Conservation (phyloP, 2,113 vertebrate genomes). For the Salminus brasiliensis region DNA sequence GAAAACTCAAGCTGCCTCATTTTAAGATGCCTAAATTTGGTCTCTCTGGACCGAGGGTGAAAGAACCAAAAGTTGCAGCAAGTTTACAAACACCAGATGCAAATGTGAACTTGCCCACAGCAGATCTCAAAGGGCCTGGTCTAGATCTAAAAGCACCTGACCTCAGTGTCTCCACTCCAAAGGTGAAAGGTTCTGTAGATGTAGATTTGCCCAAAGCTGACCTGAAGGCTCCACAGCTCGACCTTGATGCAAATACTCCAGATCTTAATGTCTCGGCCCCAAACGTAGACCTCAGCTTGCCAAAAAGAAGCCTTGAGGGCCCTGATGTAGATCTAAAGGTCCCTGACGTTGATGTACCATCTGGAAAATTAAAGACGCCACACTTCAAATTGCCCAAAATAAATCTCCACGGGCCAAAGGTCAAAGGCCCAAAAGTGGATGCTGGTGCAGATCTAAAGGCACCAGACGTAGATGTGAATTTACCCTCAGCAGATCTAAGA, state of each 20-base stretch:
- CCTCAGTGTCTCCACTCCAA: slow-evolving; percentile 39
- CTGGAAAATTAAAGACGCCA: slow-evolving; percentile 65
- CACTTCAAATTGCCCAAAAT: slow-evolving; percentile 59
- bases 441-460: slow-evolving; percentile 35
- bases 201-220: slow-evolving; percentile 42
- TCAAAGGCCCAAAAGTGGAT: slow-evolving; percentile 48
- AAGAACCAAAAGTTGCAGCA: slow-evolving; percentile 57
- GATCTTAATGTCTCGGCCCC: slow-evolving; percentile 54
- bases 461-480: slow-evolving; percentile 43
- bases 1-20: slow-evolving; percentile 57
- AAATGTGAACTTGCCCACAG: slow-evolving; percentile 43
- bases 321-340: slow-evolving; percentile 59
- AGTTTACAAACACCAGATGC: slow-evolving; percentile 54
- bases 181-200: slow-evolving; percentile 44
- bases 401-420: slow-evolving; percentile 47
- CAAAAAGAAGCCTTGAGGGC: slow-evolving; percentile 51
- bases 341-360: slow-evolving; percentile 56
- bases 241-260: slow-evolving; percentile 42
- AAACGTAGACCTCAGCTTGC: slow-evolving; percentile 57
- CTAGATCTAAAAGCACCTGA: slow-evolving; percentile 45
- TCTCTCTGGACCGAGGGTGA: slow-evolving; percentile 49
- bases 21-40: slow-evolving; percentile 63
- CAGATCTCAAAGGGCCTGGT: slow-evolving; percentile 40
- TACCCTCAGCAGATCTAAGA: slow-evolving; percentile 42
- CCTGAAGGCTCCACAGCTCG: slow-evolving; percentile 34